phyloP scores from a whole-genome alignment of 2,797 vertebrate species.

The Bufotes viridis region DNA sequence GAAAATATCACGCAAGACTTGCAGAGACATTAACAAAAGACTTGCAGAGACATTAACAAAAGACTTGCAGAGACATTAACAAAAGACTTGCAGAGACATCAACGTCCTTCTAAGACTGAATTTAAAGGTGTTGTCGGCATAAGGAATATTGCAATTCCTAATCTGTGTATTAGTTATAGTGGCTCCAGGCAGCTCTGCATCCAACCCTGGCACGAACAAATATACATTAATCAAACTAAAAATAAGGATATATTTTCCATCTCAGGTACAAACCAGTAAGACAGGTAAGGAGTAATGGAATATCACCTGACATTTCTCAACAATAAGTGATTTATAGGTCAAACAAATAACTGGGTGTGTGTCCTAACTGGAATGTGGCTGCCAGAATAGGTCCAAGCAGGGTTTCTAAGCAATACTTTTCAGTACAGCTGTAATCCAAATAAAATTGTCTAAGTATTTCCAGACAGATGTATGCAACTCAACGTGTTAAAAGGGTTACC shows the following conservation, averaged over 20 bases:
- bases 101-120: too few species aligned
- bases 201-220: not conserved
- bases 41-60: too few species aligned
- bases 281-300: conserved; percentile 36
- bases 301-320: conserved; percentile 32
- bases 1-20: too few species aligned
- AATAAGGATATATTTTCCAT: conserved; percentile 38
- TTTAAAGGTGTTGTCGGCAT: too few species aligned
- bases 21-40: too few species aligned
- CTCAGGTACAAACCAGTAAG: conserved; percentile 19
- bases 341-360: conserved; percentile 43
- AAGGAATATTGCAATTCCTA: not conserved
- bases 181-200: not conserved
- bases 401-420: conserved; percentile 15
- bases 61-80: too few species aligned
- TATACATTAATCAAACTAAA: conserved; percentile 9
- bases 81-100: too few species aligned
- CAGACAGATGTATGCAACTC: not conserved
- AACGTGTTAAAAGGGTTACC: not conserved
- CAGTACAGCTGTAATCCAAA: not conserved
- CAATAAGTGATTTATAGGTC: conserved; percentile 36
- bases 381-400: conserved; percentile 7
- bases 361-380: conserved; percentile 18
- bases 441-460: not conserved
- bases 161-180: not conserved